Evolutionary conservation across 2,888 invertebrate species (phyloP), one percentile per base, ranked within the genome.

Genomic region (Euclidia mi): DNA sequence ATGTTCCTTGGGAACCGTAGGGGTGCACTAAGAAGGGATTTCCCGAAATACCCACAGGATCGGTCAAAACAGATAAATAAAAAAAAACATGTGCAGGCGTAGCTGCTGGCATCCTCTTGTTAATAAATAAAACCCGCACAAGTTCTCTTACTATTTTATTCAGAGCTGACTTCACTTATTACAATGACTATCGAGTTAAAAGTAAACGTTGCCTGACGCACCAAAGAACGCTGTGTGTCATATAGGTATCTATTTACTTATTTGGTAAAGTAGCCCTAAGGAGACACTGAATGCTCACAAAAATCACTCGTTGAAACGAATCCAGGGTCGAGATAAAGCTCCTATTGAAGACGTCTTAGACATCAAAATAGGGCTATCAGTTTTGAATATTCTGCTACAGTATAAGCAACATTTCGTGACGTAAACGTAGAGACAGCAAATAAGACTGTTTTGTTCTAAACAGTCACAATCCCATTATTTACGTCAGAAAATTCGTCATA

Each of bases 261-360:
- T 92, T 93, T 93, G 92, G 92, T 92, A 85, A 87, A 85, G 84
- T 88, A 91, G 91, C 90, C 86, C 80, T 81, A 78, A 61, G 63
- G 65, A 65, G 59, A 66, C 56, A 59, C 55, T 57, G 34, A 45
- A 59, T 46, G 50, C 42, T 61, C 28, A 53, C 44, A 29, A 55
- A 43, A 20, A 59, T 61, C 44, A 57, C 50, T 55, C 31, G 34
- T 37, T 20, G 18, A 43, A 12, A 3, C 7, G 41, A 59, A 55
- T 31, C 9, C 52, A 63, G 51, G 47, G 35, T 46, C 49, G 44
- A 31, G 37, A 18, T 15, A 25, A 50, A 2, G 15, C 4, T 15
- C 48, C 11, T 35, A 35, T 9, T 15, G 3, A 35, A 35, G 18
- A 12, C 14, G 9, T 4, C 18, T 37, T n/a, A 37, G n/a, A 18